Evolutionary conservation across 1,140 invertebrate species (phyloP).

Genomic region (Lamellibrachia luymesi): DNA sequence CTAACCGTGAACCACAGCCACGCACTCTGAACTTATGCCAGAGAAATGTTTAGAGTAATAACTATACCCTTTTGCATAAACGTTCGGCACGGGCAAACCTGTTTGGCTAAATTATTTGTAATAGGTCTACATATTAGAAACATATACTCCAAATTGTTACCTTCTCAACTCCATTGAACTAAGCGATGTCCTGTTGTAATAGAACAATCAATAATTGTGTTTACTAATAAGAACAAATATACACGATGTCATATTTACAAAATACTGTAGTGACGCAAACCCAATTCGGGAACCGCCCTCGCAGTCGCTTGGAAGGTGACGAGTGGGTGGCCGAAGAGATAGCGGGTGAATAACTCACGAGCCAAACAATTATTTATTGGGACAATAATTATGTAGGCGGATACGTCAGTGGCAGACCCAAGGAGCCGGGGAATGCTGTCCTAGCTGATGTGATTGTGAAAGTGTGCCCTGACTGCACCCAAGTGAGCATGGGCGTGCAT

Average conservation of each 20-base stretch:
- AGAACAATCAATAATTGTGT: neutral
- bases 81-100: neutral
- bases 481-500: too few relatives aligned
- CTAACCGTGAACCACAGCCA: neutral
- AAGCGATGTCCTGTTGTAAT: neutral
- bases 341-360: neutral
- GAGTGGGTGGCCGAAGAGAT: neutral
- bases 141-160: neutral
- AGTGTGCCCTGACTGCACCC: too few relatives aligned
- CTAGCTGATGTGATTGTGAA: too few relatives aligned
- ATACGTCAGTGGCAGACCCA: neutral
- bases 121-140: neutral
- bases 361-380: neutral
- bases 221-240: neutral
- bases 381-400: neutral
- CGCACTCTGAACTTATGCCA: neutral
- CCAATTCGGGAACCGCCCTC: neutral
- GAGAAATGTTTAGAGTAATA: neutral
- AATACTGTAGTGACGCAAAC: neutral
- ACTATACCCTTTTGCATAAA: neutral
- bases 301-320: neutral
- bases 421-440: neutral
- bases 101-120: neutral
- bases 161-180: neutral
- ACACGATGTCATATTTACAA: neutral